These are phyloP conservation scores for Onychorhynchus coronatus DNA, from an alignment of 2,113 vertebrate genomes.

Conservation along the genomic window DNA sequence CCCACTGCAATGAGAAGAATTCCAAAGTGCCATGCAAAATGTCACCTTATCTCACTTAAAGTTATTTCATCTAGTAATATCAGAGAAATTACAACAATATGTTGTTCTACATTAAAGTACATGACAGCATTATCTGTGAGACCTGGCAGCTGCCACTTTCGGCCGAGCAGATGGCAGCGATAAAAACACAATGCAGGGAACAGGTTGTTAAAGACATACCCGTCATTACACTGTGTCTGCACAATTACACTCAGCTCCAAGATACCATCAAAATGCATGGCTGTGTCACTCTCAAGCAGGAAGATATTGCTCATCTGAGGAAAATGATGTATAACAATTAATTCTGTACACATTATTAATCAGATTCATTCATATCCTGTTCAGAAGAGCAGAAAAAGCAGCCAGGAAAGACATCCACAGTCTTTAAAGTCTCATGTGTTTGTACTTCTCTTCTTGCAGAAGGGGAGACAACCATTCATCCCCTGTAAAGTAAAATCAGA, in stretches of 20 bases:
- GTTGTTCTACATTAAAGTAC: constrained; percentile 48
- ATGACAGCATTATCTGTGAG: constrained; percentile 54
- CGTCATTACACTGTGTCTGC: constrained; percentile 17
- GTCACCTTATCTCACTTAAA: constrained; percentile 42
- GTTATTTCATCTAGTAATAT: constrained; percentile 49
- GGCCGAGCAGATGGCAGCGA: constrained; percentile 61
- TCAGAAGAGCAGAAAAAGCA: not conserved
- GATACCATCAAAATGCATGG: not conserved
- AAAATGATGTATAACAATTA: not conserved
- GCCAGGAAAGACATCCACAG: not conserved
- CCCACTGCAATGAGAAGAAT: not conserved
- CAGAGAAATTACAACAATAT: constrained; percentile 55
- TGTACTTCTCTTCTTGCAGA: not conserved
- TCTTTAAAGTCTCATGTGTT: not conserved
- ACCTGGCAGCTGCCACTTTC: constrained; percentile 67
- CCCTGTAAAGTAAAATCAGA: not conserved
- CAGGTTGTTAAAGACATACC: constrained; percentile 64
- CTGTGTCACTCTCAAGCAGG: not conserved
- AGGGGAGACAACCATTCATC: not conserved
- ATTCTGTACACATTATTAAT: not conserved
- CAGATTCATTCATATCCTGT: not conserved
- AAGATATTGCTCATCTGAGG: not conserved
- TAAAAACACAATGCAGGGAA: constrained; percentile 60
- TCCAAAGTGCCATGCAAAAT: constrained; percentile 4
- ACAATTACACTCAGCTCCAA: constrained; percentile 22